Conservation (phyloP, 2,888 invertebrate species). For the Bruchidius siliquastri region DNA sequence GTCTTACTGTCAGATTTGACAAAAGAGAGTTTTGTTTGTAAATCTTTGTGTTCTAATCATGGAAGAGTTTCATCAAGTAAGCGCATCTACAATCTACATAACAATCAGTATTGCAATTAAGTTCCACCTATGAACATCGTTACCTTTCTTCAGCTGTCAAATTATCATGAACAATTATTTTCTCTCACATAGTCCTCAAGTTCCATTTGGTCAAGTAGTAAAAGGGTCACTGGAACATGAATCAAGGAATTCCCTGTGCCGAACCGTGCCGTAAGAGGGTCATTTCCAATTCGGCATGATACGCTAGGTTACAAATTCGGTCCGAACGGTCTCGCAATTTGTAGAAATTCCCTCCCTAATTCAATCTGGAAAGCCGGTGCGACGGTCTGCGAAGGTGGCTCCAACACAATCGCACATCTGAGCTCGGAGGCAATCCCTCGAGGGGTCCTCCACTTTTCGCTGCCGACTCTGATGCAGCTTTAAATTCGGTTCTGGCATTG, state of each 20-base stretch:
- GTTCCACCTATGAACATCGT: too few relatives aligned
- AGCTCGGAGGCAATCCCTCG: conserved; percentile 32
- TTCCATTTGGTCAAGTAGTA: neutral
- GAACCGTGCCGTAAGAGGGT: neutral
- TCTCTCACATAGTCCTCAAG: too few relatives aligned
- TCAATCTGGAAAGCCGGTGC: conserved; percentile 38
- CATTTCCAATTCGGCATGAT: conserved; percentile 12
- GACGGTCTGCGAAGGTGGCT: conserved; percentile 19
- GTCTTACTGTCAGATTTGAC: too few relatives aligned
- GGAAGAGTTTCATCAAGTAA: too few relatives aligned
- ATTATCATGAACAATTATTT: too few relatives aligned
- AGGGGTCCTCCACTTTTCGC: conserved; percentile 24
- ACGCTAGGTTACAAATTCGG: conserved; percentile 21
- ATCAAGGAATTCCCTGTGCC: neutral
- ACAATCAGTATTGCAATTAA: too few relatives aligned
- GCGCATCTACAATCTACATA: too few relatives aligned
- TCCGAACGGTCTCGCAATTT: conserved; percentile 31
- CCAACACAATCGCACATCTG: conserved; percentile 43
- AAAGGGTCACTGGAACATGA: neutral
- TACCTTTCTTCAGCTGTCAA: too few relatives aligned
- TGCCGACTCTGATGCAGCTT: neutral
- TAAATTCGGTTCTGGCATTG: neutral
- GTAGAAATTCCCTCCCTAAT: conserved; percentile 39
- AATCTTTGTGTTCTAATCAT: too few relatives aligned
- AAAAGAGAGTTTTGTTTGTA: too few relatives aligned